Evolutionary conservation across 1,140 invertebrate genomes (phyloP), one percentile per base, ranked within the genome.

Genomic region (Charaxes varanes): DNA sequence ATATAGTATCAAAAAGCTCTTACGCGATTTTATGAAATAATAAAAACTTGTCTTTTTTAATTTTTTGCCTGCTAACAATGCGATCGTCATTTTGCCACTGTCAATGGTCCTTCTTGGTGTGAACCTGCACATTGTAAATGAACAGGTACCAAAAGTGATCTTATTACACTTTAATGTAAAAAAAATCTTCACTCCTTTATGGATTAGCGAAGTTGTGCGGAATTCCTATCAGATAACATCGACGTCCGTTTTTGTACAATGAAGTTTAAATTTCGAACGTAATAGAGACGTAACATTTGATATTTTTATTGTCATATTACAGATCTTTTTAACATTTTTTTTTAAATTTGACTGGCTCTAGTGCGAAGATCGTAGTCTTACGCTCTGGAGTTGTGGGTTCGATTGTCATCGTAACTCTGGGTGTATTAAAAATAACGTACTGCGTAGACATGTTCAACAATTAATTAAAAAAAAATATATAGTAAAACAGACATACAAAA

Each of bases 191-290:
- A 80, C 76, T 80, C 71, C 69, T 76, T 74, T 65, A 62, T 24
- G 37, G 31, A 43, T 51, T 47, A 41, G 35, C 47, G 24, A 64
- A 65, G 59, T 47, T 52, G 46, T 58, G 57, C 59, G 63, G 56
- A 76, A 58, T 81, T 81, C 77, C 77, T 73, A 77, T 81, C 77
- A 74, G 73, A 80, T 78, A 78, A 67, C 61, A 62, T 32, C 41
- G 50, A 61, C 59, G 63, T 77, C 70, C 72, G 72, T 33, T 60
- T 40, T 27, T 14, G 50, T 60, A 62, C 62, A 71, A 77, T 55
- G 52, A 41, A 46, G 57, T 60, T 41, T 45, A 56, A 60, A 56
- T 56, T 41, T 62, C 54, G 57, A 60, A 44, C 41, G 46, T 33
- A 49, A 62, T 49, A 34, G 16, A 44, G 17, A n/a, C 14, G 30